A percentile compares a stretch with the other conserved stretches of the same genome.
phyloP scores from a whole-genome alignment of 2,113 vertebrate species.

The Dasyurus viverrinus region DNA sequence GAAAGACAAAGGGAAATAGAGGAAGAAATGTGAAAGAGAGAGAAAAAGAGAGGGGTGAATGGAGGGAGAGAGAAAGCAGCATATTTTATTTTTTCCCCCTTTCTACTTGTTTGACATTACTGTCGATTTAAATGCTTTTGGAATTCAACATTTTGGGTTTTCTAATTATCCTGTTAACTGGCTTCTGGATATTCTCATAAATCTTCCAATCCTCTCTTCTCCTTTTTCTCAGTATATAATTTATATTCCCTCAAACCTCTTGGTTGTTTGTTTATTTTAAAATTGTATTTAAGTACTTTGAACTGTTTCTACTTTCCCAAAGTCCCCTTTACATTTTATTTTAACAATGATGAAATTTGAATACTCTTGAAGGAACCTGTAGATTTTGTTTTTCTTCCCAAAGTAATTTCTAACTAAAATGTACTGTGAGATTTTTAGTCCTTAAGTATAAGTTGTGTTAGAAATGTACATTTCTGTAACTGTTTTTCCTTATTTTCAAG shows the following conservation, averaged over 20 bases:
- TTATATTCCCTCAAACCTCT: background rate
- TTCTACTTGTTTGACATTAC: background rate
- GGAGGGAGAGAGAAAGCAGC: too few relatives aligned
- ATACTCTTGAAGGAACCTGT: background rate
- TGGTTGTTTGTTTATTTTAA: background rate
- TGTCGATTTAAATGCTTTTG: background rate
- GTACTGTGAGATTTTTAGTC: fast-evolving
- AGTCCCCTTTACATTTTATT: background rate
- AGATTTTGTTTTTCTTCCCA: background rate
- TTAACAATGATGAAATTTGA: background rate
- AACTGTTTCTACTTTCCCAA: background rate
- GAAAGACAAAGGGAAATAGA: too few relatives aligned
- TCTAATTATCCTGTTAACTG: background rate
- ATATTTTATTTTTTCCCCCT: background rate
- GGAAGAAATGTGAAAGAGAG: too few relatives aligned
- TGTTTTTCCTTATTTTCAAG: background rate
- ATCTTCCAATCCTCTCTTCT: background rate
- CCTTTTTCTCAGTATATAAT: background rate
- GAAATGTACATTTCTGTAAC: fast-evolving
- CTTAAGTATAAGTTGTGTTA: background rate
- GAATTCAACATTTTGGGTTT: background rate
- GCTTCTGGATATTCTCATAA: background rate
- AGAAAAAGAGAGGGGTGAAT: too few relatives aligned
- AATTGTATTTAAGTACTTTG: background rate
- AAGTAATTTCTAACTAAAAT: background rate